phyloP scores from a whole-genome alignment of 2,113 vertebrate species.

The Brienomyrus longianalis region DNA sequence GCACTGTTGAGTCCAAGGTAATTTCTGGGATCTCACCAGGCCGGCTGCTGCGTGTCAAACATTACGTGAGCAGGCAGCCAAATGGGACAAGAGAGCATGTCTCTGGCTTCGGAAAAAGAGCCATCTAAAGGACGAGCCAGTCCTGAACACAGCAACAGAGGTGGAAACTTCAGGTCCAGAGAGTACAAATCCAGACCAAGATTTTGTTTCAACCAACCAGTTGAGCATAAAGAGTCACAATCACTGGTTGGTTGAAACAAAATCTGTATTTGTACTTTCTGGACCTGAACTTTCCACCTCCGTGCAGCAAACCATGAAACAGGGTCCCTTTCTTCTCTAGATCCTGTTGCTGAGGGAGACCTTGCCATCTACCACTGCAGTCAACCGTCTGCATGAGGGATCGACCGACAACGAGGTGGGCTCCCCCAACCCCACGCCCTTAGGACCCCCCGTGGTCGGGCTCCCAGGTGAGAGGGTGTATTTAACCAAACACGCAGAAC shows the following conservation, averaged over 20 bases:
- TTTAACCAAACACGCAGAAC: background rate
- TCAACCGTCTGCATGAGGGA: conserved; percentile 61
- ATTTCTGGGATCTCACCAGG: background rate
- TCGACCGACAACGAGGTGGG: conserved; percentile 56
- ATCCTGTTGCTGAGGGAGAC: conserved; percentile 62
- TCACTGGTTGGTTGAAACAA: background rate
- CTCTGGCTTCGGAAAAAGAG: background rate
- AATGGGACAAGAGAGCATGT: background rate
- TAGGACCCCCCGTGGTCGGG: conserved; percentile 50
- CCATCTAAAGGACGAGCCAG: background rate
- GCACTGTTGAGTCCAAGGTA: conserved; percentile 70
- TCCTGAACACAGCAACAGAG: background rate
- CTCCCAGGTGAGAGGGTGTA: conserved; percentile 44
- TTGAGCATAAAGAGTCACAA: background rate
- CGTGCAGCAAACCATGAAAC: too few relatives aligned
- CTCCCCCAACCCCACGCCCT: conserved; percentile 60
- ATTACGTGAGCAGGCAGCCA: background rate
- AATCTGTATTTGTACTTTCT: background rate
- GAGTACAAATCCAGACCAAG: background rate
- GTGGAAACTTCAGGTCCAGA: background rate
- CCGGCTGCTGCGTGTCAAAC: background rate
- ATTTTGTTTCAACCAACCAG: background rate
- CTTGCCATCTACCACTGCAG: conserved; percentile 25
- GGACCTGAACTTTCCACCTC: background rate
- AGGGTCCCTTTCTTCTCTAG: conserved; percentile 37